Evolutionary conservation across 37 sponge, comb jelly and placozoan species (phyloP), one percentile per base, ranked within the genome.

Genomic region (Chondrosia reniformis): DNA sequence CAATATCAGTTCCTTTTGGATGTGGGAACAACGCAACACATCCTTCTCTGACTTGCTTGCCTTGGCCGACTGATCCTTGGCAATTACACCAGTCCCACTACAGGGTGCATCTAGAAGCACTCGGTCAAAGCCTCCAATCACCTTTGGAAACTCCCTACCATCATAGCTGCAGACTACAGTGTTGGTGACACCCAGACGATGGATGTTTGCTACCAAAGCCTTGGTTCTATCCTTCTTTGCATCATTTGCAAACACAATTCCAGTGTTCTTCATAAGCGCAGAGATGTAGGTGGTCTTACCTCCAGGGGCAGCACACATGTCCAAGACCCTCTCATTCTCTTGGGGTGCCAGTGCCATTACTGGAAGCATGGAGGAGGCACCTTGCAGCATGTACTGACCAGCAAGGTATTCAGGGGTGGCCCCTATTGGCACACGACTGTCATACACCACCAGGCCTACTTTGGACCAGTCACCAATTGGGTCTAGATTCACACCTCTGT

Each of bases 221-320:
- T 98, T 98, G 5, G 79, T 76, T 2, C 99, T 76, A 7, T 91
- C 91, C 75, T 90, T 95, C 42, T 84, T 95, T 32, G 74, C 78
- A 69, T 98, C 99, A 82, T 98, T 98, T 0, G 89, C 85, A 19
- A 90, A 33, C 0, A 96, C 55, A n/a, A 84, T 59, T 9, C 99
- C 99, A 9, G 94, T 98, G 86, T 98, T 98, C 76, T 95, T 98
- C 99, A 98, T 98, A 42, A 98, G 84, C 9, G 94, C 89, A 33
- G 94, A 94, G 44, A 95, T 76, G 63, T 98, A 98, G 7, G 94
- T 90, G n/a, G 96, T 81, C 85, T 98, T 98, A 0, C 96, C 99
- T 32, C 99, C 99, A 39, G 99, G 99, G 9, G 99, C 96, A 33
- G 99, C 91, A 93, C 99, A 95, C 94, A 98, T 84, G 77, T 98